phyloP scores from a whole-genome alignment of 64 coral and sea anemone genomes.

The Pachyseris speciosa region DNA sequence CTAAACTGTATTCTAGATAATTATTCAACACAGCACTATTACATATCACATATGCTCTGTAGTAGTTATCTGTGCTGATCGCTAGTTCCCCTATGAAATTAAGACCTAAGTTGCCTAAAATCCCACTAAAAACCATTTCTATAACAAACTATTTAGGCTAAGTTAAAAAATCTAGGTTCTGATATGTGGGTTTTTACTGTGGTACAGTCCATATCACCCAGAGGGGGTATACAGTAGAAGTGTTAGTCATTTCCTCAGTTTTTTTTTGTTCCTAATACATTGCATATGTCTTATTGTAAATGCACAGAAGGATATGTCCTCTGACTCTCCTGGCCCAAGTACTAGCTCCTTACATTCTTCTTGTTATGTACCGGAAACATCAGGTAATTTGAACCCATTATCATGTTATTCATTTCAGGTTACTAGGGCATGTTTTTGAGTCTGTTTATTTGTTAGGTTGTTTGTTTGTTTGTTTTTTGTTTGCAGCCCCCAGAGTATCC shows the following conservation, averaged over 20 bases:
- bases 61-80: neutral
- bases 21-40: neutral
- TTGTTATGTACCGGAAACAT: slow-evolving; percentile 7
- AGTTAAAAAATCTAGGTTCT: neutral
- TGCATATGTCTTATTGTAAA: slow-evolving; percentile 14
- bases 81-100: neutral
- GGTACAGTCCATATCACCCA: neutral
- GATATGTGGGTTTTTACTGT: neutral
- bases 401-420: neutral
- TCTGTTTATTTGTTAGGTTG: neutral
- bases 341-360: neutral
- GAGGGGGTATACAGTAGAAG: neutral
- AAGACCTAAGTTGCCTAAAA: neutral
- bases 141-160: neutral
- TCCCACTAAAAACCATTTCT: neutral
- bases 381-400: neutral
- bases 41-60: neutral
- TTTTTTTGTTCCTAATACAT: neutral
- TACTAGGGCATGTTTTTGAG: neutral
- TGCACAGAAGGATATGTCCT: neutral
- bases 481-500: neutral
- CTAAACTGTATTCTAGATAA: neutral
- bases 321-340: neutral
- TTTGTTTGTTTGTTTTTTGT: neutral
- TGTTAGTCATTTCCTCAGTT: neutral